Evolutionary conservation across 2,113 vertebrate genomes (phyloP).

Genomic region (Pollimyrus isidori): DNA sequence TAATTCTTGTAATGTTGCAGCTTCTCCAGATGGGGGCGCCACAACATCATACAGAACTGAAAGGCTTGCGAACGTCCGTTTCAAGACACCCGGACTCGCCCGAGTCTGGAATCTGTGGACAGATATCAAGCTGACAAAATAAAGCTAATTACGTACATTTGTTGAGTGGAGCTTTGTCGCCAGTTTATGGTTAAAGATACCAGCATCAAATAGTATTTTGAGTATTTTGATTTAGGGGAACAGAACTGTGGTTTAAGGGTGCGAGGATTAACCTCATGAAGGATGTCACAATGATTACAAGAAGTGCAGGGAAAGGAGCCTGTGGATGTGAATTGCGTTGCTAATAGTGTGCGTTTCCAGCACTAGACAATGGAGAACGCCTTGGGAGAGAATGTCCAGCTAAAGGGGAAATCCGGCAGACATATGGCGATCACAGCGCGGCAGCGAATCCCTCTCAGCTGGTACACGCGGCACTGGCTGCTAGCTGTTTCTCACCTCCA

Average conservation of each 20-base stretch:
- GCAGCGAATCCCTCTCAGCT: neutral
- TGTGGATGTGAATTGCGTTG: neutral
- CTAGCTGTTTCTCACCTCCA: neutral
- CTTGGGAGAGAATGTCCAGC: neutral
- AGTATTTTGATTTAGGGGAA: neutral
- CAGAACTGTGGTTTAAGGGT: neutral
- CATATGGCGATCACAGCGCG: neutral
- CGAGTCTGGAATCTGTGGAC: neutral
- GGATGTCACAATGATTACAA: neutral
- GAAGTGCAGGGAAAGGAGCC: neutral
- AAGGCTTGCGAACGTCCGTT: neutral
- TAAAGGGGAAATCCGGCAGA: neutral
- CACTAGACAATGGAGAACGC: neutral
- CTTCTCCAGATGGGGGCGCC: constrained; percentile 26
- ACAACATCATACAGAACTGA: constrained; percentile 2
- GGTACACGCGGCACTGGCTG: neutral
- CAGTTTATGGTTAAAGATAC: neutral
- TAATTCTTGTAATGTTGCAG: constrained; percentile 19
- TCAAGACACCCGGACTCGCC: neutral
- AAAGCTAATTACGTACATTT: neutral
- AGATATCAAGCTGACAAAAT: neutral
- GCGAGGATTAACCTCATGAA: neutral
- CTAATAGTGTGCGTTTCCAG: neutral
- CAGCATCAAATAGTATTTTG: neutral
- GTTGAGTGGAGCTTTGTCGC: neutral